Conservation (phyloP, 2,888 invertebrate genomes). For the Eucera pruinosa region DNA sequence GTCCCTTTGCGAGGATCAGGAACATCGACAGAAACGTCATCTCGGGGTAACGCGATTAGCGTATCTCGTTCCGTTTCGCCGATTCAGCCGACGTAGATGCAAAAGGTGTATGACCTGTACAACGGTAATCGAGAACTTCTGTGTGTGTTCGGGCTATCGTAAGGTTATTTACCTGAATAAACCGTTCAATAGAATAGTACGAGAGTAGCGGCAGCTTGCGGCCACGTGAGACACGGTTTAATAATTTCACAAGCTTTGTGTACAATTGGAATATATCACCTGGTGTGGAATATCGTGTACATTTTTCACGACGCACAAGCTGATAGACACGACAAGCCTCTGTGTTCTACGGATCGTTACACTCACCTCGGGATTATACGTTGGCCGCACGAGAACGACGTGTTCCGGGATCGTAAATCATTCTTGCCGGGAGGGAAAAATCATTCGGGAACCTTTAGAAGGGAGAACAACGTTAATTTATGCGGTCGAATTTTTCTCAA, state of each 20-base stretch:
- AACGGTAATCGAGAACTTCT: constrained; percentile 18
- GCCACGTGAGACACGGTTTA: constrained; percentile 49
- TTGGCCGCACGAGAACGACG: background rate
- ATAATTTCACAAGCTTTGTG: constrained; percentile 58
- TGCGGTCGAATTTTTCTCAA: too few species aligned
- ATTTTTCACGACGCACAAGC: constrained; percentile 49
- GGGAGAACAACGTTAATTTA: too few species aligned
- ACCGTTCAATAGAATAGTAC: constrained; percentile 60
- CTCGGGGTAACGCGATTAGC: constrained; percentile 35
- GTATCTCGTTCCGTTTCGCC: constrained; percentile 31
- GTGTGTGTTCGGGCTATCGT: constrained; percentile 13
- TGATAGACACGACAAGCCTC: constrained; percentile 50
- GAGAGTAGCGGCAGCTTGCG: background rate
- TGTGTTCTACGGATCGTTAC: constrained; percentile 52
- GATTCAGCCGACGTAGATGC: background rate
- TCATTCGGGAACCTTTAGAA: background rate
- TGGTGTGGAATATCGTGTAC: constrained; percentile 32
- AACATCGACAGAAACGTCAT: constrained; percentile 9
- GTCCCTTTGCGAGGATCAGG: background rate
- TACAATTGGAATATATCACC: constrained; percentile 47
- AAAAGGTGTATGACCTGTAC: constrained; percentile 34
- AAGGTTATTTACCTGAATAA: constrained; percentile 67
- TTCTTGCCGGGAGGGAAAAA: background rate
- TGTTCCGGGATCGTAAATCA: constrained; percentile 8
- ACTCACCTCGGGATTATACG: constrained; percentile 9